Conservation (phyloP, 2,113 vertebrate species). For the Pollimyrus isidori region DNA sequence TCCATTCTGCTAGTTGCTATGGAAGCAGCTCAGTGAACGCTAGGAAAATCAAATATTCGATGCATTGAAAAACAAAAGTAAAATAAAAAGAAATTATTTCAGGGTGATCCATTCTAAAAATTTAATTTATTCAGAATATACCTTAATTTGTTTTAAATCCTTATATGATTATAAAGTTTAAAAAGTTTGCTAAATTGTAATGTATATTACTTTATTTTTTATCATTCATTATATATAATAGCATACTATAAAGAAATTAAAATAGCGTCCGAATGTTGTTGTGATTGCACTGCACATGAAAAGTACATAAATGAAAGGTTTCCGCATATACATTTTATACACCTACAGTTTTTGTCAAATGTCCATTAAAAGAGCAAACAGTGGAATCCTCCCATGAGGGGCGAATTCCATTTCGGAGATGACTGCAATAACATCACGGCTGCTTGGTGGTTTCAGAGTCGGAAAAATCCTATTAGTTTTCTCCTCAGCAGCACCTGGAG, state of each 20-base stretch:
- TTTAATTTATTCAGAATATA: neutral
- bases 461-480: neutral
- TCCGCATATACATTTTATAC: neutral
- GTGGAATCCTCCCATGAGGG: neutral
- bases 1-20: slow-evolving; percentile 32
- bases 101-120: neutral
- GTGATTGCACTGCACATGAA: neutral
- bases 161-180: neutral
- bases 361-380: neutral
- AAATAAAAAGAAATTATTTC: neutral
- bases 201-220: neutral
- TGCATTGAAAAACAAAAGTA: neutral
- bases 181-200: neutral
- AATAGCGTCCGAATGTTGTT: neutral
- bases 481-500: neutral
- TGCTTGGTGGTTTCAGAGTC: neutral
- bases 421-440: neutral
- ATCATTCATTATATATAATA: neutral
- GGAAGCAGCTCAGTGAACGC: slow-evolving; percentile 31
- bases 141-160: neutral
- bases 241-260: neutral
- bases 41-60: slow-evolving; percentile 1
- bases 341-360: neutral
- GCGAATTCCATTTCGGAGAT: neutral
- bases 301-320: neutral